A percentile compares a stretch with the other conserved stretches of the same genome.
Conservation (phyloP, 2,888 invertebrate species). For the Tinea pellionella region DNA sequence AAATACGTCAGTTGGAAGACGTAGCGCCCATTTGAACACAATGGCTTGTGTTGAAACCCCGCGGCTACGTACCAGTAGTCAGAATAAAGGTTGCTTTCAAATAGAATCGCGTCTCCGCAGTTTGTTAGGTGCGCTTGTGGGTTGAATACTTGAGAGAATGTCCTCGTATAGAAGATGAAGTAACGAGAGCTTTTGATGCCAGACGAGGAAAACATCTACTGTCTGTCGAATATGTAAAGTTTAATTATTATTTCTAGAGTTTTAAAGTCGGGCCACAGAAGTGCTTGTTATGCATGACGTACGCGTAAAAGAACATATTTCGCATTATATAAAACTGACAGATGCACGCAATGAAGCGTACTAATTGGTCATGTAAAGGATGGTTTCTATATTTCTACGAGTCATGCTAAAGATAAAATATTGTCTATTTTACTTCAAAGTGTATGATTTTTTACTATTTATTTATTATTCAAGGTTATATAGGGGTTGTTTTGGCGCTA, state of each 20-base stretch:
- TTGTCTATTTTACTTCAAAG: too few relatives aligned
- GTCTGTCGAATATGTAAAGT: not conserved
- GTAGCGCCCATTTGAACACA: conserved; percentile 1
- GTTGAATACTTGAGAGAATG: conserved; percentile 13
- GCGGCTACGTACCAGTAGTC: conserved; percentile 5
- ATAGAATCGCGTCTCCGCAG: conserved; percentile 13
- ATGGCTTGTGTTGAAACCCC: conserved; percentile 4
- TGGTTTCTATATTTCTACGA: too few relatives aligned
- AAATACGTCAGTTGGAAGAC: conserved; percentile 12
- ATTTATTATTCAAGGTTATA: not conserved
- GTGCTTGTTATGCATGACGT: too few relatives aligned
- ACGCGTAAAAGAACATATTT: too few relatives aligned
- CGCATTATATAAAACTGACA: too few relatives aligned
- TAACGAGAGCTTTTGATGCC: conserved; percentile 10
- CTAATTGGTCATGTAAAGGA: too few relatives aligned
- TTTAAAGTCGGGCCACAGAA: too few relatives aligned
- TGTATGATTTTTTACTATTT: too few relatives aligned
- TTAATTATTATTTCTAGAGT: too few relatives aligned
- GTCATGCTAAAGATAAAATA: too few relatives aligned
- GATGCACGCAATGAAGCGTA: too few relatives aligned
- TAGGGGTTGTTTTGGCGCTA: not conserved
- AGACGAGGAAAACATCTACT: not conserved
- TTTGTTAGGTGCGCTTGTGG: conserved; percentile 14
- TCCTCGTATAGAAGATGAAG: not conserved
- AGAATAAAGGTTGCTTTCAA: conserved; percentile 12